Evolutionary conservation across 37 sponge, comb jelly and placozoan species (phyloP).

Genomic region (Diacarnus erythraeanus): DNA sequence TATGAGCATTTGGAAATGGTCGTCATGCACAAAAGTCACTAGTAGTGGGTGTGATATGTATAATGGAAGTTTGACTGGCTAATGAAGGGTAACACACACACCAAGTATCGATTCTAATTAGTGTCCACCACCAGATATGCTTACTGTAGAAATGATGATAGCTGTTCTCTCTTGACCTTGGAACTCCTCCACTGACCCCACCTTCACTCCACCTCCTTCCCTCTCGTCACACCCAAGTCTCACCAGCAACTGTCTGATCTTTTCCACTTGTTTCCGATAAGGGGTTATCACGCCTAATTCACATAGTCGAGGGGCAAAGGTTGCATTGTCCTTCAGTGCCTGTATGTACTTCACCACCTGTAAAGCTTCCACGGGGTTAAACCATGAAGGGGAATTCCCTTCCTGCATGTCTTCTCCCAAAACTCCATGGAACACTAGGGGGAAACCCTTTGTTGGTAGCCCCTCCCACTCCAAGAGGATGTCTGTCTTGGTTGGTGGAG

Average conservation of each 20-base stretch:
- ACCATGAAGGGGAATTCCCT: conserved; percentile 75
- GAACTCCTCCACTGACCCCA: conserved; percentile 86
- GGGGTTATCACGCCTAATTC: conserved; percentile 78
- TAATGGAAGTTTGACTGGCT: too few relatives aligned
- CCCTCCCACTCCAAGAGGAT: conserved; percentile 36
- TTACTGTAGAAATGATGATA: conserved; percentile 81
- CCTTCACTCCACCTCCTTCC: conserved; percentile 36
- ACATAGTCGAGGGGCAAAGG: conserved; percentile 11
- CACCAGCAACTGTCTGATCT: conserved; percentile 43
- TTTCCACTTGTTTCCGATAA: conserved; percentile 81
- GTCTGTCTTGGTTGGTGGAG: conserved; percentile 35
- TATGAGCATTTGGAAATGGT: too few relatives aligned
- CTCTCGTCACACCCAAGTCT: conserved; percentile 16
- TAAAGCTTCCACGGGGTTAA: conserved; percentile 76
- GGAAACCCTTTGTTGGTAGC: conserved; percentile 62
- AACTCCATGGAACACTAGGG: conserved; percentile 78
- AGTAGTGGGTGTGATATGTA: too few relatives aligned
- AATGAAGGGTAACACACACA: too few relatives aligned
- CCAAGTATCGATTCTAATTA: too few relatives aligned
- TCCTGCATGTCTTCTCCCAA: conserved; percentile 78
- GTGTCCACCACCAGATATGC: too few relatives aligned
- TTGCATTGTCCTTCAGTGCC: conserved; percentile 28
- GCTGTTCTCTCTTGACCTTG: conserved; percentile 79
- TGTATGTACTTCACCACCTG: conserved; percentile 57
- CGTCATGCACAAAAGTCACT: not conserved